Percentiles rank a stretch among this genome's conserved stretches.
Evolutionary conservation across 2,113 vertebrate genomes (phyloP).

Genomic region (Oceanodroma tethys): DNA sequence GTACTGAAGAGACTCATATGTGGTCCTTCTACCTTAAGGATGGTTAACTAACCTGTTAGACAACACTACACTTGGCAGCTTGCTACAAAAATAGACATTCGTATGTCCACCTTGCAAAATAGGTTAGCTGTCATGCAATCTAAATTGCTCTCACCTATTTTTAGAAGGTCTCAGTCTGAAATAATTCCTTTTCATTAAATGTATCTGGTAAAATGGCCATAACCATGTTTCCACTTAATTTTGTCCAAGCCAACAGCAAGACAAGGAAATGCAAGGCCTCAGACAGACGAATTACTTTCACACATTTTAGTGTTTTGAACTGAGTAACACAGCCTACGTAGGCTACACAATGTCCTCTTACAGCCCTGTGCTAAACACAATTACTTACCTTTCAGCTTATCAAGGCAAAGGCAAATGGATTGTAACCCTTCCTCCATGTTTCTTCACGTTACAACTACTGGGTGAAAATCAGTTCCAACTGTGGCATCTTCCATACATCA

Average conservation of each 20-base stretch:
- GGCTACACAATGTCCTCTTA: not conserved
- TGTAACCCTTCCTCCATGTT: not conserved
- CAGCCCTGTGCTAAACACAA: not conserved
- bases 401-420: not conserved
- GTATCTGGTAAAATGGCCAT: not conserved
- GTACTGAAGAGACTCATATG: not conserved
- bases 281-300: not conserved
- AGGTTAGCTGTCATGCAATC: not conserved
- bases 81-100: not conserved
- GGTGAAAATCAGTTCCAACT: not conserved
- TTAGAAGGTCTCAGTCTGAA: not conserved
- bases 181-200: not conserved
- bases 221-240: not conserved
- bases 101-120: not conserved
- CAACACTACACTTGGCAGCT: not conserved
- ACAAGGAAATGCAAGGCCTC: not conserved
- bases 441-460: not conserved
- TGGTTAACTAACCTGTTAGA: not conserved
- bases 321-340: not conserved
- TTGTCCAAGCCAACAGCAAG: not conserved
- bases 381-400: not conserved
- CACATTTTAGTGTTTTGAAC: not conserved
- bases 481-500: not conserved
- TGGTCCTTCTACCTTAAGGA: not conserved
- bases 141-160: not conserved